phyloP scores from a whole-genome alignment of 2,797 vertebrate species.

The Poecile montanus region DNA sequence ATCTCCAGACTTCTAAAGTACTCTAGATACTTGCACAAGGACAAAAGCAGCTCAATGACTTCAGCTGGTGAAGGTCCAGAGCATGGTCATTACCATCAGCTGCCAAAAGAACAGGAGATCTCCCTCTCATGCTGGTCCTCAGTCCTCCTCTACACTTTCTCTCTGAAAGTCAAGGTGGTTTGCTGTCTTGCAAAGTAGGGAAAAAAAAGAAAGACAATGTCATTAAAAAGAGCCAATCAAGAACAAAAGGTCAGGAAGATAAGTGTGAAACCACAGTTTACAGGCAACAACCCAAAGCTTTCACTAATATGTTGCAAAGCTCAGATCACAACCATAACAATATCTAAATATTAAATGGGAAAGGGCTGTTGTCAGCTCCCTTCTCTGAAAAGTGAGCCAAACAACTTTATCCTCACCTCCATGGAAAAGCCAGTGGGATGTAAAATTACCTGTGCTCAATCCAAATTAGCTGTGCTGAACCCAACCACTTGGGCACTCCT shows the following conservation, averaged over 20 bases:
- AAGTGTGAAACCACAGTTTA: background rate
- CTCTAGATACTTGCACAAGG: background rate
- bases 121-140: background rate
- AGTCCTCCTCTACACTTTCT: background rate
- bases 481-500: background rate
- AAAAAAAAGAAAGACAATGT: background rate
- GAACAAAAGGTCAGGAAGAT: background rate
- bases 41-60: background rate
- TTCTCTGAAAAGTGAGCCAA: background rate
- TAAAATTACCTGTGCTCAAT: background rate
- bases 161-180: background rate
- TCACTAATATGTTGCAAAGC: background rate
- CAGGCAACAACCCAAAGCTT: background rate
- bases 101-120: background rate
- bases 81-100: background rate
- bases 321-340: background rate
- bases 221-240: background rate
- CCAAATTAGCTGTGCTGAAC: background rate
- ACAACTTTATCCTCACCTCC: constrained; percentile 32
- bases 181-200: background rate
- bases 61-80: background rate
- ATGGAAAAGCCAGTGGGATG: constrained; percentile 11
- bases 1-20: background rate
- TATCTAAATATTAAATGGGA: background rate
- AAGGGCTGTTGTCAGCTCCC: background rate